phyloP scores from a whole-genome alignment of 2,113 vertebrate genomes.

The Orthonyx spaldingii region DNA sequence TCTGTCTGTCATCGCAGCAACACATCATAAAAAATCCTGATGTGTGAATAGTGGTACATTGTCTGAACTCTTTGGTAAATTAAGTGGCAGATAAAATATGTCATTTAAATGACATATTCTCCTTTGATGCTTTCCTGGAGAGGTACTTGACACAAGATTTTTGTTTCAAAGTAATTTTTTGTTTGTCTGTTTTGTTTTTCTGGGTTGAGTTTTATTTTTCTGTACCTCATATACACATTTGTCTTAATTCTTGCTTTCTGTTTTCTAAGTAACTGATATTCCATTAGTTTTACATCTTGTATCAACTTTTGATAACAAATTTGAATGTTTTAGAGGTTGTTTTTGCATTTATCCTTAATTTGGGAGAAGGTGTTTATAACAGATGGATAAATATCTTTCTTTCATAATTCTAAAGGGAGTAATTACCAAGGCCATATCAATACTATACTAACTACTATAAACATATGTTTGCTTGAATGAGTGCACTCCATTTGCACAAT shows the following conservation, averaged over 20 bases:
- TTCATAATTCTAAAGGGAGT: background rate
- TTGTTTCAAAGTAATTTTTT: background rate
- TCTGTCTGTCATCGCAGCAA: background rate
- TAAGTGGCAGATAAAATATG: conserved; percentile 9
- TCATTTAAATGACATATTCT: background rate
- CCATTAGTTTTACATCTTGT: background rate
- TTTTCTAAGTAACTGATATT: background rate
- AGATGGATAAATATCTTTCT: background rate
- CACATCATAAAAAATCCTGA: fast-evolving
- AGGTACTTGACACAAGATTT: background rate
- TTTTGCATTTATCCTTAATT: background rate
- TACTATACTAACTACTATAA: background rate
- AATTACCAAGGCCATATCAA: background rate
- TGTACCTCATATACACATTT: background rate
- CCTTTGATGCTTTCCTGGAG: background rate
- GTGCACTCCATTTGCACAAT: background rate
- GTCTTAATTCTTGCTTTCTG: background rate
- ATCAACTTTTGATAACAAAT: background rate
- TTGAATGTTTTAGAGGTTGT: background rate
- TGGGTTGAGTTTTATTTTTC: background rate
- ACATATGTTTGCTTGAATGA: background rate
- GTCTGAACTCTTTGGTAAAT: background rate
- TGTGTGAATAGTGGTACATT: background rate
- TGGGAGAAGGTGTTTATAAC: background rate
- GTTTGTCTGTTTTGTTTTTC: background rate